Evolutionary conservation across 2,113 vertebrate species (phyloP).

Genomic region (Litocranius walleri): DNA sequence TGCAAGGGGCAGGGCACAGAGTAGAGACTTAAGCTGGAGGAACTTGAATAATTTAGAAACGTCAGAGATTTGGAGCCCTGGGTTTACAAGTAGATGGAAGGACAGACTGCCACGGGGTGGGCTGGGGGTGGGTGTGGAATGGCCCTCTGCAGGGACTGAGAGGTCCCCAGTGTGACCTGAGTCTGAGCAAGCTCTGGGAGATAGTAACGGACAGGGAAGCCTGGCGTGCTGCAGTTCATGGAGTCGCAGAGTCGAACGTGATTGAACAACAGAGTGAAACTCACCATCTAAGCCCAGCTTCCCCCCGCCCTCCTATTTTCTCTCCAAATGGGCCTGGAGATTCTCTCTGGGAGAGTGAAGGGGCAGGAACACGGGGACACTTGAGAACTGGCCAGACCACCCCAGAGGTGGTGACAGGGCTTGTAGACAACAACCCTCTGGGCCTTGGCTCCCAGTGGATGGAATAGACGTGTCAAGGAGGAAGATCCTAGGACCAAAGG

Average conservation of each 20-base stretch:
- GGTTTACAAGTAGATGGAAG: neutral
- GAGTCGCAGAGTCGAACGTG: neutral
- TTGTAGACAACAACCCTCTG: too few species aligned
- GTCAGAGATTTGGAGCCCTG: neutral
- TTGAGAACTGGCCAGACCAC: neutral
- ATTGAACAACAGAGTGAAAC: neutral
- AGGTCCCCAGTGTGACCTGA: neutral
- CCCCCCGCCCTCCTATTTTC: neutral
- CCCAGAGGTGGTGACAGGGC: neutral
- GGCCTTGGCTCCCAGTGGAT: neutral
- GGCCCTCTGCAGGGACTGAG: neutral
- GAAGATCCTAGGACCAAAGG: neutral
- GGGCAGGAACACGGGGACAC: too few species aligned
- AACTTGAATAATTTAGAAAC: neutral
- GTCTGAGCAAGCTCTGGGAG: neutral
- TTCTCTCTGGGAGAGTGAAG: neutral
- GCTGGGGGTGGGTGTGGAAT: neutral
- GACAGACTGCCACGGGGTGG: neutral
- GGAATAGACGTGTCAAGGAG: neutral
- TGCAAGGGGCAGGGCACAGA: neutral
- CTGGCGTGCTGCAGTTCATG: neutral
- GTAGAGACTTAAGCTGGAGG: fast-evolving
- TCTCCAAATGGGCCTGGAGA: neutral
- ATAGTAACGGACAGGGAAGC: neutral
- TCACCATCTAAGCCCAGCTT: too few species aligned